Conservation (phyloP, 2,113 vertebrate species). For the Eulemur rufifrons region DNA sequence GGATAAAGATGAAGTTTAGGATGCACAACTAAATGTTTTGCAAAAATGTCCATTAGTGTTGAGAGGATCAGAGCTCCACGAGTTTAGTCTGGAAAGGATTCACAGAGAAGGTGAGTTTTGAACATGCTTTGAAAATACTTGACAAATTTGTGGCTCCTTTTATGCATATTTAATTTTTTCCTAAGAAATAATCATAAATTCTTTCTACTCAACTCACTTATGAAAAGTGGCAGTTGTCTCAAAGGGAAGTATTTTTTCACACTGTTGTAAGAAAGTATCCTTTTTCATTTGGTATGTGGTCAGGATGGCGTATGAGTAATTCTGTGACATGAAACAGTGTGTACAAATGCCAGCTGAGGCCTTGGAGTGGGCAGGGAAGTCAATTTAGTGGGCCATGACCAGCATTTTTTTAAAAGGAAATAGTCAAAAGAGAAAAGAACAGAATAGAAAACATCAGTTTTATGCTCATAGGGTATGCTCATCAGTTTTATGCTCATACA, state of each 20-base stretch:
- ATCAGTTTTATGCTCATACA: too few species aligned
- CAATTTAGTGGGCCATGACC: background rate
- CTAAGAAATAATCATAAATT: background rate
- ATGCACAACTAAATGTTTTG: background rate
- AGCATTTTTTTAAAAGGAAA: background rate
- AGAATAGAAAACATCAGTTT: background rate
- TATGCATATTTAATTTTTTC: background rate
- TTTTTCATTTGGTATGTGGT: background rate
- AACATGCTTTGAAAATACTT: background rate
- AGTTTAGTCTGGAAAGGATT: background rate
- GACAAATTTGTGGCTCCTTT: conserved; percentile 4
- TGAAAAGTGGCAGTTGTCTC: background rate
- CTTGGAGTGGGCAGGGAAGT: background rate
- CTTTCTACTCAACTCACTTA: background rate
- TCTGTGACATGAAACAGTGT: background rate
- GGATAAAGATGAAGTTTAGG: background rate
- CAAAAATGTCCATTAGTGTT: background rate
- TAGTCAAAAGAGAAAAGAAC: background rate
- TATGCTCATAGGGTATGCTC: too few species aligned
- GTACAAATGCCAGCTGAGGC: background rate
- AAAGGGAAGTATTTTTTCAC: background rate
- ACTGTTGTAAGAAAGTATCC: background rate
- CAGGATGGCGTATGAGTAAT: background rate
- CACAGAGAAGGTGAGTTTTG: background rate
- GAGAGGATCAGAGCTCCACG: background rate